phyloP scores from a whole-genome alignment of 2,888 invertebrate genomes.

The Sminthurinus aureus region DNA sequence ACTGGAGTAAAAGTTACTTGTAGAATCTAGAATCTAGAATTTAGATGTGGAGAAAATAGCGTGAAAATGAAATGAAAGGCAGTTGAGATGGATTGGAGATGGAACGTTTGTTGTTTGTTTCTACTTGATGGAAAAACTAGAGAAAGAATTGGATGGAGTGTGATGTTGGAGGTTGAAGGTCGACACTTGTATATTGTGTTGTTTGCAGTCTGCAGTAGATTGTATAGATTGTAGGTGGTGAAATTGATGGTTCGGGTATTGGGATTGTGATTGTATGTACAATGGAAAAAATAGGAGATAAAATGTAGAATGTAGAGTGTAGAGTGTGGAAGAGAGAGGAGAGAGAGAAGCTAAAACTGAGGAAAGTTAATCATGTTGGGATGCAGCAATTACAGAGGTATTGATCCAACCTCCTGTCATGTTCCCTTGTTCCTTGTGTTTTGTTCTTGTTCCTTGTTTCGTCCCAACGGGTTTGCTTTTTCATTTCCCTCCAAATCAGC shows the following conservation, averaged over 20 bases:
- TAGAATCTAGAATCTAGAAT: no score
- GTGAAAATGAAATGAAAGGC: constrained; percentile 6
- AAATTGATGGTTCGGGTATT: constrained; percentile 21
- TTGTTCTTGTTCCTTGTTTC: no score
- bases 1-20: not conserved
- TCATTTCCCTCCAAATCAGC: constrained; percentile 43
- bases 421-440: no score
- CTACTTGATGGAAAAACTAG: no score
- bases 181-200: not conserved
- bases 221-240: constrained; percentile 16
- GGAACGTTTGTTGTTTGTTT: not conserved
- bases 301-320: constrained; percentile 4
- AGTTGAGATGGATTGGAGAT: constrained; percentile 27
- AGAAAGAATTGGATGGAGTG: no score
- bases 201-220: no score
- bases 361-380: constrained; percentile 57
- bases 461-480: constrained; percentile 43
- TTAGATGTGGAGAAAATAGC: not conserved
- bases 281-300: not conserved
- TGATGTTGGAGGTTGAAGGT: no score
- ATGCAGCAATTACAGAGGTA: constrained; percentile 56
- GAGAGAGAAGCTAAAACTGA: constrained; percentile 5
- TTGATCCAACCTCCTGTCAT: constrained; percentile 41
- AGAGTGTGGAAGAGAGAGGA: not conserved
- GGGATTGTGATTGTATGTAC: constrained; percentile 22